Evolutionary conservation across 2,797 vertebrate genomes (phyloP), one percentile per base, ranked within the genome.

Genomic region (Urosaurus nigricauda): DNA sequence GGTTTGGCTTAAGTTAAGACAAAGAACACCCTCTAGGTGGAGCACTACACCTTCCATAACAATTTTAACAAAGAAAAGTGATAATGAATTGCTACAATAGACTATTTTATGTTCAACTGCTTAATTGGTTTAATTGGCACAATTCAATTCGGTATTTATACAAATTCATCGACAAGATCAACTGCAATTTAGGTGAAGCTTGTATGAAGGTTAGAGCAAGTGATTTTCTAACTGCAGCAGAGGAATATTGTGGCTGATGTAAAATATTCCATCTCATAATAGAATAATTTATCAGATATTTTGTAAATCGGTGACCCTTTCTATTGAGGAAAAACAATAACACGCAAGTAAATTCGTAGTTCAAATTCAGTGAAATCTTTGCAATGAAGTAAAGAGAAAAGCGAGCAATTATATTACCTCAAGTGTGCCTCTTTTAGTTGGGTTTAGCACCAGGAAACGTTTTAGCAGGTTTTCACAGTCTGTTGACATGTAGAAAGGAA

Each of bases 401-500:
- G 5, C n/a, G 16, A 24, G 14, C 24, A 51, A 56, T 1, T 88
- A 70, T 32, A 96, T 98, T 98, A 99, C 98, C 98, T 99, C 99
- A 93, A 99, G 98, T 95, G 98, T 99, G 95, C 98, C 99, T 95
- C 99, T 97, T 97, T 99, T 99, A 90, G 97, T 96, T 90, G 99
- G 99, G 95, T 99, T 99, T 95, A 99, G 98, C 97, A 99, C 99
- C 96, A 99, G 97, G 96, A 99, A 99, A 93, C 98, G 98, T 92
- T 99, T 99, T 85, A 99, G 99, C 87, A 99, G 98, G 97, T 99
- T 99, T 98, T 99, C 99, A 95, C 99, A 99, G 97, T 99, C 99
- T 73, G 99, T 99, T 94, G 99, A 99, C 99, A 99, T 99, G 97
- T 99, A 99, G 97, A 99, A 99, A 63, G 99, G 99, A 95, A 99